Base-by-base conservation (phyloP, 2,113 vertebrate genomes). In the Hippoglossus stenolepis region DNA sequence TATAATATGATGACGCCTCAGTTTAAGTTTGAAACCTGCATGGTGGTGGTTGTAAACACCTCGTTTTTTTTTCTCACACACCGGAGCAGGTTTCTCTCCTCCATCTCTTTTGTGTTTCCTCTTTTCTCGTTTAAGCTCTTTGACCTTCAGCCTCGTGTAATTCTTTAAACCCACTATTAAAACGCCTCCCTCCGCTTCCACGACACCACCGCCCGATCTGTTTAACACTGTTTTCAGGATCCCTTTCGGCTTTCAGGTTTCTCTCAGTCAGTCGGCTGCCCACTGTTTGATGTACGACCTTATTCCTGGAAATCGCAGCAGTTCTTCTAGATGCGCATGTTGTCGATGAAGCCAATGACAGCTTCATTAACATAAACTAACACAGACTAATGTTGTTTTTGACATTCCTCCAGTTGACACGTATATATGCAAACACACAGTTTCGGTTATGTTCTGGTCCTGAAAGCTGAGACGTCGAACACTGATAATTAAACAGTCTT, bases 401-500 rank as follows among this genome's bases (percentile, higher is more conserved):
- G 66, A 77, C 86, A 84, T 88, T 90, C 80, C 72, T 65, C 0
- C 21, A n/a, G 56, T 40, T 40, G 59, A 77, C 66, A 78, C 56
- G 9, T 11, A 2, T 28, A 73, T 47, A 73, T 47, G 65, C 68
- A 86, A 62, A 45, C 64, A 13, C 51, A 75, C 15, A 77, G 90
- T 94, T 94, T 93, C 88, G 65, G 87, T 87, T 2, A 6, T 73
- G 66, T 51, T 73, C 56, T 65, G 51, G 49, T 63, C 11, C 63
- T 85, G 89, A 90, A 89, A 90, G 71, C 73, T 76, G 85, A 91
- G 88, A 91, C 86, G 75, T 81, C 78, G 9, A 76, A 62, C 63
- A 59, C 74, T 79, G 75, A 89, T 87, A 79, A 89, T 89, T 85
- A 77, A 85, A 82, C 23, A 58, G 79, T 51, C 65, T 82, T 51